A percentile compares a stretch with the other conserved stretches of the same genome.
These are phyloP conservation scores for Aptenodytes patagonicus DNA, from an alignment of 2,113 vertebrate species.

Conservation along the genomic window DNA sequence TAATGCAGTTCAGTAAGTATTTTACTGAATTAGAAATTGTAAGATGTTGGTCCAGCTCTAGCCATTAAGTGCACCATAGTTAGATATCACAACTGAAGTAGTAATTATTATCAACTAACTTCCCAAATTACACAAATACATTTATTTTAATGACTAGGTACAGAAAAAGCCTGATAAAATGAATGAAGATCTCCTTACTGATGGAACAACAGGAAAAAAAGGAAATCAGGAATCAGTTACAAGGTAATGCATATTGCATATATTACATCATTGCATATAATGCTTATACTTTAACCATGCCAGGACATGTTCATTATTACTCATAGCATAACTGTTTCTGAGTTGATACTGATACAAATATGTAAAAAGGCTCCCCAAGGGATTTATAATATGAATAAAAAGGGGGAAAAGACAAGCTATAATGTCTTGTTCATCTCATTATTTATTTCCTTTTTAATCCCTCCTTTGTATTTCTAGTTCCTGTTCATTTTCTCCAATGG, in stretches of 20 bases:
- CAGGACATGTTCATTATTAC: neutral
- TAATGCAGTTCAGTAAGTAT: neutral
- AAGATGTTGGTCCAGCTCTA: neutral
- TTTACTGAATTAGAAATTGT: neutral
- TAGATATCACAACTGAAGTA: neutral
- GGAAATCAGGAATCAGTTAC: slow-evolving; percentile 59
- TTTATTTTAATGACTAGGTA: slow-evolving; percentile 68
- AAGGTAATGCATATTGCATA: slow-evolving; percentile 63
- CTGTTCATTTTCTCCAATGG: neutral
- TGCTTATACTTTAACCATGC: neutral
- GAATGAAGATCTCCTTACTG: slow-evolving; percentile 73
- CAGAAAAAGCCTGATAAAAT: slow-evolving; percentile 74
- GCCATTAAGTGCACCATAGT: neutral
- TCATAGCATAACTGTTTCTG: neutral
- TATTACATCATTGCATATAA: neutral
- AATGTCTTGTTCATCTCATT: neutral
- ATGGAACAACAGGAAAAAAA: slow-evolving; percentile 41
- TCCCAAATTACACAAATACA: neutral
- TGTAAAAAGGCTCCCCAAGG: neutral
- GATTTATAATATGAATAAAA: neutral
- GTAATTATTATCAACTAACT: neutral
- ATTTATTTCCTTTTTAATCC: neutral
- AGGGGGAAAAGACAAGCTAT: neutral
- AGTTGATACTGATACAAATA: neutral
- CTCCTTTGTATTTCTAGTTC: neutral